Evolutionary conservation across 30 jellyfish, hydroid and myxozoan species (phyloP), one percentile per base, ranked within the genome.

Genomic region (Hydractinia symbiolongicarpus): DNA sequence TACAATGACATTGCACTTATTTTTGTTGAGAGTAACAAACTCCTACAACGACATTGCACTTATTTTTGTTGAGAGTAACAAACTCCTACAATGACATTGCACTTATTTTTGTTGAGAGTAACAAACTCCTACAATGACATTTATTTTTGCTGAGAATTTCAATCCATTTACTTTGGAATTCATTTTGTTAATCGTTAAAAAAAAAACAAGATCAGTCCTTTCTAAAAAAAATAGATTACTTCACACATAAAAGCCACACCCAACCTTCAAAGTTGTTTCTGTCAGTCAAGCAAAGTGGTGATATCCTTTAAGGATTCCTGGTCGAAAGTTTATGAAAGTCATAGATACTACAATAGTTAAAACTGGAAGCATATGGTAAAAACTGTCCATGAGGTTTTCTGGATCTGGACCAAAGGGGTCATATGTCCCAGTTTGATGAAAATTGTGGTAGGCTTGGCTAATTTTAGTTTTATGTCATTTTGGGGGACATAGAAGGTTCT

Each of bases 231-330:
- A 6, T 54, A 72, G 7, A 19, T 14, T 50, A 72, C 50, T 54
- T 9, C 50, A 19, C 9, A 72, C 17, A 72, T 72, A 72, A 72
- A 72, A 72, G 6, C 82, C 82, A 72, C 82, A 72, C 7, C 82
- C 82, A 6, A 67, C 73, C 17, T 72, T 72, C 53, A 72, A 9
- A 9, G 74, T 72, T 14, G n/a, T 72, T 7, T 70, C 82, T 9
- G 82, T 50, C 6, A 50, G 21, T 19, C 82, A 67, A 6, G 8
- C 14, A 72, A 19, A 72, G 9, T 16, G 21, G 7, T 72, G 73
- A 44, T 72, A 40, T 8, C 82, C 82, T 6, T 72, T 17, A 6
- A 72, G 82, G 15, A 72, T 72, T 7, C 82, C 82, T 9, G 82
- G 82, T 50, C 66, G 8, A 72, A 72, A 72, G n/a, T n/a, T n/a